phyloP scores from a whole-genome alignment of 2,797 vertebrate genomes.

The Chloroceryle inda region DNA sequence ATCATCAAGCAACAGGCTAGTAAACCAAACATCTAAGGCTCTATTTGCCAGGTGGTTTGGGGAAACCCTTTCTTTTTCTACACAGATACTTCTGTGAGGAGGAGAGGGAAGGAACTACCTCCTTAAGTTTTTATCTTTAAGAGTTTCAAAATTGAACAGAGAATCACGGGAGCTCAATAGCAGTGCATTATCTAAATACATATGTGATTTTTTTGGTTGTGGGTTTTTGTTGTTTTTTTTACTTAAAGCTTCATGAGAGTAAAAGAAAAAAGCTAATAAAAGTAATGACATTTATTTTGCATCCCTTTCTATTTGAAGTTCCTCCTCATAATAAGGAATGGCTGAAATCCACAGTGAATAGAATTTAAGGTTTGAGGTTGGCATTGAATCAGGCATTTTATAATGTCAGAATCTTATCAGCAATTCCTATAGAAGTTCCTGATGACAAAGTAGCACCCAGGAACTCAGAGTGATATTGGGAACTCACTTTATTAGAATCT shows the following conservation, averaged over 20 bases:
- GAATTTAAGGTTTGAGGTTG: neutral
- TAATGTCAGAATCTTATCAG: neutral
- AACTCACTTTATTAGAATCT: neutral
- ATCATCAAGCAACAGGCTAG: neutral
- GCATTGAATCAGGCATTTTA: neutral
- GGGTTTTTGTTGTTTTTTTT: neutral
- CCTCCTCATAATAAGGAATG: neutral
- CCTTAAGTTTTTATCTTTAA: neutral
- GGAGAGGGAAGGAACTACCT: neutral
- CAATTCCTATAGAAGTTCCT: neutral
- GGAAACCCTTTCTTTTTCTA: neutral
- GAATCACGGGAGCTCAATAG: neutral
- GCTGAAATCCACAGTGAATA: neutral
- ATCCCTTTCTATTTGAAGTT: neutral
- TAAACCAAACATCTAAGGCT: neutral
- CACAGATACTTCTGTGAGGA: fast-evolving
- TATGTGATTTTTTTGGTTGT: neutral
- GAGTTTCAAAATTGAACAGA: neutral
- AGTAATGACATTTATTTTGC: neutral
- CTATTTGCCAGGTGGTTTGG: neutral
- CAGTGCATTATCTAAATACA: neutral
- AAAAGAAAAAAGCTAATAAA: neutral
- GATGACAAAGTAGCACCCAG: neutral
- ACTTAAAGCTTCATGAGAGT: neutral
- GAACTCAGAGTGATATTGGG: neutral